Base-by-base conservation (phyloP, 1,140 invertebrate genomes). In the Drosophila saltans region DNA sequence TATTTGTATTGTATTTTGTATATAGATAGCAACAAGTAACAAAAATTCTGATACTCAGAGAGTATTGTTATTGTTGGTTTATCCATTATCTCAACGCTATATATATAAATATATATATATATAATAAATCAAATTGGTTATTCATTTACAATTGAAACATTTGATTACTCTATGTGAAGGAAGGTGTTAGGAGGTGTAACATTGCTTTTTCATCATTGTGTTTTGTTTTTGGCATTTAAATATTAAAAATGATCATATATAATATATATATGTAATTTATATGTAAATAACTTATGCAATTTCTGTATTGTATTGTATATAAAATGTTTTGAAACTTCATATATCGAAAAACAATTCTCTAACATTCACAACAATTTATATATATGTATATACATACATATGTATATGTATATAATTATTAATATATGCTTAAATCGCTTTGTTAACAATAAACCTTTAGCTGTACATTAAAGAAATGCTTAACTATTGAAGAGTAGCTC, bases 11-110 rank as follows among this genome's bases (percentile, higher is more conserved):
- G 26, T 62, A 30, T 60, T 45, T 62, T 78, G 79, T 86, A 85
- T 84, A 84, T 78, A 84, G 81, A 85, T 85, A 85, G 82, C 81
- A 85, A 85, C 81, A 85, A 85, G 72, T 86, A 88, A 85, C 82
- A 79, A 75, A 81, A 82, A 76, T 71, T 56, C 55, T 68, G 70
- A 75, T 67, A 62, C 57, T 74, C 70, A 48, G 16, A 41, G 10
- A n/a, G 36, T 40, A 60, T 58, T 33, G 11, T 58, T 40, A 60
- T 39, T 60, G 26, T 21, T 33, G 28, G 30, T 40, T 21, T 60
- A 40, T 33, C 33, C 39, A 60, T 36, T 28, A 57, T 59, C 61
- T 78, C 66, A 74, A 74, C 66, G 75, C 48, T 78, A 36, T n/a
- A 30, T 58, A 16, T 52, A 40, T 36, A 69, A 36, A 61, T 72